phyloP scores from a whole-genome alignment of 2,888 invertebrate genomes.

The Aporophyla nigra region DNA sequence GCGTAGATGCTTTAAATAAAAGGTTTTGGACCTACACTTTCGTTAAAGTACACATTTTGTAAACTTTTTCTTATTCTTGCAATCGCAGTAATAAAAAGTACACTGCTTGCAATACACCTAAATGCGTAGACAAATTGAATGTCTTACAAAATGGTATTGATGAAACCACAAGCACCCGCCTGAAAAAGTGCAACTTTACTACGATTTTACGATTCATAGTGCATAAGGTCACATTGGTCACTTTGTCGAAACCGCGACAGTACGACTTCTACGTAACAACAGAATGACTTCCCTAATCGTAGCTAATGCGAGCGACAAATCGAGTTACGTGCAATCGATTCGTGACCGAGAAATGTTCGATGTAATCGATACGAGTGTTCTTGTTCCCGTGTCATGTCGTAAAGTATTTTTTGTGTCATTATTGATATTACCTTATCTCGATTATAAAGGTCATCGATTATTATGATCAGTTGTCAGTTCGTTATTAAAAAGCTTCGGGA shows the following conservation, averaged over 20 bases:
- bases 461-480: constrained; percentile 11
- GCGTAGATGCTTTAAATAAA: not conserved
- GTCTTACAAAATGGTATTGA: constrained; percentile 27
- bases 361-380: constrained; percentile 73
- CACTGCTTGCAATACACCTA: constrained; percentile 17
- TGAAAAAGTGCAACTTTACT: not conserved
- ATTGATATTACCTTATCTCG: constrained; percentile 47
- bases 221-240: constrained; percentile 36
- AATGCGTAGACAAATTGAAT: constrained; percentile 26
- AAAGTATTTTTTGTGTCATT: constrained; percentile 41
- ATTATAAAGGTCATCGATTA: constrained; percentile 58
- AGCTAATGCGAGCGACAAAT: constrained; percentile 63
- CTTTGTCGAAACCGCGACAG: constrained; percentile 44
- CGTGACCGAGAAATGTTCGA: constrained; percentile 74
- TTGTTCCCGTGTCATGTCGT: constrained; percentile 48
- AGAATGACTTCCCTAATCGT: constrained; percentile 48
- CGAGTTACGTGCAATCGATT: constrained; percentile 62
- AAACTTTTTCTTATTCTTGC: not conserved
- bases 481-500: constrained; percentile 19
- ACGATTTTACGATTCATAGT: constrained; percentile 22
- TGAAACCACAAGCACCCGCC: not conserved
- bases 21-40: not conserved
- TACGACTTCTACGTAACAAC: constrained; percentile 22
- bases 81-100: constrained; percentile 21
- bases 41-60: not conserved